Conservation (phyloP, 2,888 invertebrate species). For the Hirtodrosophila histrioides region DNA sequence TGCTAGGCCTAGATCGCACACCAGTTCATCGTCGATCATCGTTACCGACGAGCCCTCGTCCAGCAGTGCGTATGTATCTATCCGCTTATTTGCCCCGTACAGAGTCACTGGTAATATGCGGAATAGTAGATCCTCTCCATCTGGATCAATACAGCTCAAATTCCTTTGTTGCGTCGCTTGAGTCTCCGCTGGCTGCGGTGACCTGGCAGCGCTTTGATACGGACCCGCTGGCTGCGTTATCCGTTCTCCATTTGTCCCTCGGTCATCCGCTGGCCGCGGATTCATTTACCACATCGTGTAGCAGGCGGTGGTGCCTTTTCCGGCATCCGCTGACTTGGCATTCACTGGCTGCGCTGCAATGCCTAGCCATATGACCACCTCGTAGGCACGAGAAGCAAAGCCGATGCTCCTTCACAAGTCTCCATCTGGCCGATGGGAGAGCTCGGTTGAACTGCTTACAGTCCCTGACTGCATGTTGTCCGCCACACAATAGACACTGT, state of each 20-base stretch:
- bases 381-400: slow-evolving; percentile 10
- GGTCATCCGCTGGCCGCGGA: not conserved
- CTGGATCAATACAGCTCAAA: too few species aligned
- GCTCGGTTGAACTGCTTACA: slow-evolving; percentile 8
- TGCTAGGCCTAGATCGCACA: too few species aligned
- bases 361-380: slow-evolving; percentile 11
- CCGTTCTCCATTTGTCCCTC: not conserved
- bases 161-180: not conserved
- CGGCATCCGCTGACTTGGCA: slow-evolving; percentile 15
- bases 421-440: slow-evolving; percentile 11
- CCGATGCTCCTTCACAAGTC: too few species aligned
- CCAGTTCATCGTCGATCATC: too few species aligned
- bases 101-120: slow-evolving; percentile 13
- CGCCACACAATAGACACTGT: slow-evolving; percentile 15
- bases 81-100: not conserved
- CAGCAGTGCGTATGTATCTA: too few species aligned
- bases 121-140: not conserved
- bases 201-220: too few species aligned
- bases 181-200: too few species aligned
- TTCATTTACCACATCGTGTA: slow-evolving; percentile 2
- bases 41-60: too few species aligned
- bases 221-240: not conserved
- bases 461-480: slow-evolving; percentile 7
- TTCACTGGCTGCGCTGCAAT: slow-evolving; percentile 1
- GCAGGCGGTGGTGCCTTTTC: slow-evolving; percentile 9